Percentiles rank a stretch among this genome's conserved stretches.
These are phyloP conservation scores for Chromoteleia sp. DNA, from an alignment of 2,888 invertebrate genomes.

Conservation along the genomic window DNA sequence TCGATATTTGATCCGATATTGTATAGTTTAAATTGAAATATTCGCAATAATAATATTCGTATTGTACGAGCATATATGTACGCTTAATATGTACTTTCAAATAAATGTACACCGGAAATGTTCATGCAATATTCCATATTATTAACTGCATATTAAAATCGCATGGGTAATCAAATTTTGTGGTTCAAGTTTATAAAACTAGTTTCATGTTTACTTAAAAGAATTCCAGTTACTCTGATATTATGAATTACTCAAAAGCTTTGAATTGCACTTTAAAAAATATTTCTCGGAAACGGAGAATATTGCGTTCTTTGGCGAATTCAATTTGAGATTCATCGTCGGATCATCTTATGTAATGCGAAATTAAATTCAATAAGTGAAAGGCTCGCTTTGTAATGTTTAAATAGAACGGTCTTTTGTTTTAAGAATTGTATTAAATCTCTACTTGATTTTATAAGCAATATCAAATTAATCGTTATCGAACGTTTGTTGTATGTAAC, in stretches of 20 bases:
- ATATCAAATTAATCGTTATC: background rate
- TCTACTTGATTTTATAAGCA: background rate
- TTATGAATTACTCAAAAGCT: conserved; percentile 48
- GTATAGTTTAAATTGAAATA: conserved; percentile 20
- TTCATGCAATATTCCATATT: conserved; percentile 6
- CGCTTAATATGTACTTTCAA: conserved; percentile 8
- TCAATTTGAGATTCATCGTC: conserved; percentile 40
- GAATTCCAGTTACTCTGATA: conserved; percentile 18
- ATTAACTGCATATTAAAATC: conserved; percentile 40
- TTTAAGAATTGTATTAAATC: background rate
- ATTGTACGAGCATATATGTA: background rate
- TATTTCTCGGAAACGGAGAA: conserved; percentile 20
- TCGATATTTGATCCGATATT: conserved; percentile 10
- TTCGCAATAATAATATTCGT: conserved; percentile 20
- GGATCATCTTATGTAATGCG: conserved; percentile 41
- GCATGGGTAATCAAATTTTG: conserved; percentile 30
- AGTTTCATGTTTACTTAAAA: conserved; percentile 38
- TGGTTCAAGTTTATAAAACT: conserved; percentile 25
- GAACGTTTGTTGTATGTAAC: background rate
- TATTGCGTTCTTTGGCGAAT: conserved; percentile 39
- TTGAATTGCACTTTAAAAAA: conserved; percentile 44
- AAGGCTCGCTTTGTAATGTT: conserved; percentile 20
- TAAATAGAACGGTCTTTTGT: conserved; percentile 13
- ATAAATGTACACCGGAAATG: background rate
- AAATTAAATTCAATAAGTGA: conserved; percentile 35